Evolutionary conservation across 2,797 vertebrate genomes (phyloP).

Genomic region (Leontocebus nigricollis): DNA sequence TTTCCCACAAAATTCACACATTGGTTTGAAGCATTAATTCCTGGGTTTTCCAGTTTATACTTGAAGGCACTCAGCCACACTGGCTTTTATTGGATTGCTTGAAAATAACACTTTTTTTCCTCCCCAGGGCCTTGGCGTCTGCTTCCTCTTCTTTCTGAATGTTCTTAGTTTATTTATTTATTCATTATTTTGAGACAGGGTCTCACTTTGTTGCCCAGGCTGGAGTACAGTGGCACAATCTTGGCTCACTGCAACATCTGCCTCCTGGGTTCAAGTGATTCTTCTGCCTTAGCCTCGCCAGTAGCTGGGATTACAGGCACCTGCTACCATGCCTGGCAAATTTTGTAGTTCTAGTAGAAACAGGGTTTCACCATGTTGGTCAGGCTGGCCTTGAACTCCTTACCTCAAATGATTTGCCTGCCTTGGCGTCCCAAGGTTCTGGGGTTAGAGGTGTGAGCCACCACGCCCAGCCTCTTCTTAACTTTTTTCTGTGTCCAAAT

Average conservation of each 20-base stretch:
- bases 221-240: not conserved
- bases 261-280: not conserved
- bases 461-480: not conserved
- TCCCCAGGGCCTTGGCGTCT: not conserved
- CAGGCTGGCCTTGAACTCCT: not conserved
- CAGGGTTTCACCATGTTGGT: not conserved
- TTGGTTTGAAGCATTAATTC: too few species aligned
- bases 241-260: not conserved
- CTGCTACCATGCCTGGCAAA: not conserved
- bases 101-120: not conserved
- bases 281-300: not conserved
- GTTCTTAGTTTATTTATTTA: not conserved
- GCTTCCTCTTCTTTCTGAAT: not conserved
- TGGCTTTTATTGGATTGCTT: not conserved
- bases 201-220: not conserved
- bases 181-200: not conserved
- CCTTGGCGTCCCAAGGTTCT: not conserved
- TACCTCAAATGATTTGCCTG: not conserved
- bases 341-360: not conserved
- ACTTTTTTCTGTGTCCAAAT: not conserved
- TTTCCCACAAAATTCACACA: not conserved
- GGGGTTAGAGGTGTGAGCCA: not conserved
- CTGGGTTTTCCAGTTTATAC: not conserved
- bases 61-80: not conserved
- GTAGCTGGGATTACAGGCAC: not conserved